Evolutionary conservation across 92 coral and sea anemone genomes (phyloP).

Genomic region (Chrysogorgia sp.): DNA sequence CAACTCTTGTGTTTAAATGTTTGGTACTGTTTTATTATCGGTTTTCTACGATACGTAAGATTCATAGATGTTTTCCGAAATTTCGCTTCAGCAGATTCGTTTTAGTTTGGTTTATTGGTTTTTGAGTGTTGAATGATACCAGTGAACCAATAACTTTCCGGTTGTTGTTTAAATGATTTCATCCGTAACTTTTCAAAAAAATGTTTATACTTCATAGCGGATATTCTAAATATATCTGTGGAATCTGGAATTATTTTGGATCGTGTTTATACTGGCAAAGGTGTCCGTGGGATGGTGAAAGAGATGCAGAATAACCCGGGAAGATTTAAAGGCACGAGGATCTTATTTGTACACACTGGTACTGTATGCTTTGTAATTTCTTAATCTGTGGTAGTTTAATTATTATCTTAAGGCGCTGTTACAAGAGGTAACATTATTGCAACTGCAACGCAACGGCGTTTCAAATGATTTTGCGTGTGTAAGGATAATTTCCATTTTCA

Average conservation of each 20-base stretch:
- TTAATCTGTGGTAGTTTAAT: neutral
- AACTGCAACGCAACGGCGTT: neutral
- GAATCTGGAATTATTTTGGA: constrained; percentile 77
- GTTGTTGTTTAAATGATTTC: neutral
- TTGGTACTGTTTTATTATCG: no score
- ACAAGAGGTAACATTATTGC: neutral
- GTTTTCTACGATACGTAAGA: no score
- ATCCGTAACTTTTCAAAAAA: neutral
- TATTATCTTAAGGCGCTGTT: neutral
- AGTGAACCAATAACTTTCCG: neutral
- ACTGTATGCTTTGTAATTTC: neutral
- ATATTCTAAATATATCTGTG: constrained; percentile 61
- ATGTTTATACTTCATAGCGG: constrained; percentile 52
- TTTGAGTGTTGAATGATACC: no score
- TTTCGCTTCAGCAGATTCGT: no score
- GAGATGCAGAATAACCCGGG: constrained; percentile 74
- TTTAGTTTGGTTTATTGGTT: no score
- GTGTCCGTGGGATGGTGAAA: constrained; percentile 77
- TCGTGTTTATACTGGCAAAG: constrained; percentile 79
- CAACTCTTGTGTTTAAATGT: no score
- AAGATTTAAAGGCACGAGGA: constrained; percentile 72
- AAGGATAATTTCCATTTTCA: no score
- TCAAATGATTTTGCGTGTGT: no score
- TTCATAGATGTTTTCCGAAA: no score
- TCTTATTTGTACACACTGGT: constrained; percentile 83